Percentiles rank a stretch among this genome's conserved stretches.
These are phyloP conservation scores for Saguinus midas DNA, from an alignment of 2,113 vertebrate species.

Conservation along the genomic window DNA sequence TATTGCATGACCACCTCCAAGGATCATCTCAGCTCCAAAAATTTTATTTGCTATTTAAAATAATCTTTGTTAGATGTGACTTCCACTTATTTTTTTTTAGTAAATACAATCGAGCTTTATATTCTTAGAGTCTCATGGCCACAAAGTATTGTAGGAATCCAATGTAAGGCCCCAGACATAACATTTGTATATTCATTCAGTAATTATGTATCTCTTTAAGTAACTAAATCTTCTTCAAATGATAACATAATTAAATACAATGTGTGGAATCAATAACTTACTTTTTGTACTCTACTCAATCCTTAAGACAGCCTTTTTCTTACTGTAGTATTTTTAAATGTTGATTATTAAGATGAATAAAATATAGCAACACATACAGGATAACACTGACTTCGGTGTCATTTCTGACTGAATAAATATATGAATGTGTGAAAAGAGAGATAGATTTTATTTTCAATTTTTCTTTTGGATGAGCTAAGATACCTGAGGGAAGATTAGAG, in stretches of 20 bases:
- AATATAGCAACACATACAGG: slow-evolving; percentile 22
- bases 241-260: background rate
- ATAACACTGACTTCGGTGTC: background rate
- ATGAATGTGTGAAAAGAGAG: slow-evolving; percentile 41
- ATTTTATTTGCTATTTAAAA: background rate
- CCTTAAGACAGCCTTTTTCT: slow-evolving; percentile 12
- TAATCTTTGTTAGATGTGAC: background rate
- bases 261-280: background rate
- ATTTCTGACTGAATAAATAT: slow-evolving; percentile 43
- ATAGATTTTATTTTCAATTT: slow-evolving; percentile 5
- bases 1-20: background rate
- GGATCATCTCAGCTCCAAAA: background rate
- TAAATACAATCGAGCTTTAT: background rate
- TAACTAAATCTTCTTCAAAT: slow-evolving; percentile 41
- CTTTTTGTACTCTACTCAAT: background rate
- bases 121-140: background rate
- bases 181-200: background rate
- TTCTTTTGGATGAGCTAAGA: slow-evolving; percentile 41
- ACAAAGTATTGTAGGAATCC: background rate
- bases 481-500: slow-evolving; percentile 15
- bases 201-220: background rate
- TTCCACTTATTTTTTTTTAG: background rate
- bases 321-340: slow-evolving; percentile 64
- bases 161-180: background rate
- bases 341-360: slow-evolving; percentile 64